These are phyloP conservation scores for Resseliella maxima DNA, from an alignment of 2,888 invertebrate species.

Conservation along the genomic window DNA sequence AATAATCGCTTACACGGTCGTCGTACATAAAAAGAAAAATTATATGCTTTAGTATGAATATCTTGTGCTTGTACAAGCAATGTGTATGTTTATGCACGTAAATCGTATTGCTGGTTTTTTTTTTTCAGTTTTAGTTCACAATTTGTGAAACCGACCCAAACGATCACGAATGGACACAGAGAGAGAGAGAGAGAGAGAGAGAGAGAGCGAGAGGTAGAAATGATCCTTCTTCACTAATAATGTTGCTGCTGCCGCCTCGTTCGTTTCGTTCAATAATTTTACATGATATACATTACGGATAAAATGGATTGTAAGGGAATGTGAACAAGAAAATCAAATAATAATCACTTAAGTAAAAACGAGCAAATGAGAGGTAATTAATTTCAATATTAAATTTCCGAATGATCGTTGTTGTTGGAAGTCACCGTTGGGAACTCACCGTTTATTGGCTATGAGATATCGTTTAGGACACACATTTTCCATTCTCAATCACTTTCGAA, in stretches of 20 bases:
- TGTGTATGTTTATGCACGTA: slow-evolving; percentile 17
- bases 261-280: slow-evolving; percentile 2
- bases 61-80: not conserved
- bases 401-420: not conserved
- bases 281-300: slow-evolving; percentile 48
- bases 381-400: slow-evolving; percentile 48
- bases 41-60: not conserved
- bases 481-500: not conserved
- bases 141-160: not conserved
- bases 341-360: slow-evolving; percentile 45
- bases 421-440: not conserved
- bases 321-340: slow-evolving; percentile 34
- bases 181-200: not conserved
- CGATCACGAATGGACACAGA: not conserved
- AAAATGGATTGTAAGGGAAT: slow-evolving; percentile 25
- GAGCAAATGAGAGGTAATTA: slow-evolving; percentile 48
- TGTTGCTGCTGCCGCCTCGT: slow-evolving; percentile 33
- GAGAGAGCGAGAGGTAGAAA: not conserved
- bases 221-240: slow-evolving; percentile 33
- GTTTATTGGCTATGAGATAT: not conserved
- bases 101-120: too few species aligned
- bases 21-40: slow-evolving; percentile 43
- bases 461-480: not conserved
- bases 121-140: not conserved
- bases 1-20: slow-evolving; percentile 39